A percentile compares a stretch with the other conserved stretches of the same genome.
These are phyloP conservation scores for Arctia plantaginis DNA, from an alignment of 2,888 invertebrate species.

Conservation along the genomic window DNA sequence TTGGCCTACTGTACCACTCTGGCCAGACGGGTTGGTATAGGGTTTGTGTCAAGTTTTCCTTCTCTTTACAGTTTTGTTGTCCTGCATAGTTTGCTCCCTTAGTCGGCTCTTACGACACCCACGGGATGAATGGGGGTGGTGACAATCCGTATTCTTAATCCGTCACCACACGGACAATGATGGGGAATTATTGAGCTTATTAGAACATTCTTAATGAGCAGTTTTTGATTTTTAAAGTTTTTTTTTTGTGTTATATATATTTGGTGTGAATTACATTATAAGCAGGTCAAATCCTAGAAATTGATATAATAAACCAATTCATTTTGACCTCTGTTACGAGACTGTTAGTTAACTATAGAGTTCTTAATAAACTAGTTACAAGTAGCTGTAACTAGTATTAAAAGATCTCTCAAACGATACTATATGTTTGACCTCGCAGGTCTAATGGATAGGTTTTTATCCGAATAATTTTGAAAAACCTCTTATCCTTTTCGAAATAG, in stretches of 20 bases:
- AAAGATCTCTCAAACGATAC: neutral
- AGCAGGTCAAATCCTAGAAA: neutral
- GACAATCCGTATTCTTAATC: no score
- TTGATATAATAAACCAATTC: neutral
- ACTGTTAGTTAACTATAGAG: neutral
- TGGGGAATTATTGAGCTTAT: no score
- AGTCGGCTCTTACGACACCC: no score
- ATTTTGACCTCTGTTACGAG: neutral
- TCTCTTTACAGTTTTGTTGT: no score
- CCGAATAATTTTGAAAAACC: neutral
- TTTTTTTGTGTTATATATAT: neutral
- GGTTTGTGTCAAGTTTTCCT: no score
- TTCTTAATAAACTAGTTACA: neutral
- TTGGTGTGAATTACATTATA: neutral
- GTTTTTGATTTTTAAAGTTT: no score
- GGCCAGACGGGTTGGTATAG: no score
- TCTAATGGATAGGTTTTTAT: neutral
- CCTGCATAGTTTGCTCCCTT: no score
- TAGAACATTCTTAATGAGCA: no score
- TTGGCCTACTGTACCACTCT: no score
- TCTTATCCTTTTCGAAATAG: neutral
- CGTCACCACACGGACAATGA: no score
- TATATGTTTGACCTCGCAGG: neutral
- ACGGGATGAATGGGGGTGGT: no score
- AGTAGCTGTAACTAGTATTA: neutral